These are phyloP conservation scores for Caenorhabditis japonica DNA, from an alignment of 2,888 invertebrate genomes.

Conservation along the genomic window DNA sequence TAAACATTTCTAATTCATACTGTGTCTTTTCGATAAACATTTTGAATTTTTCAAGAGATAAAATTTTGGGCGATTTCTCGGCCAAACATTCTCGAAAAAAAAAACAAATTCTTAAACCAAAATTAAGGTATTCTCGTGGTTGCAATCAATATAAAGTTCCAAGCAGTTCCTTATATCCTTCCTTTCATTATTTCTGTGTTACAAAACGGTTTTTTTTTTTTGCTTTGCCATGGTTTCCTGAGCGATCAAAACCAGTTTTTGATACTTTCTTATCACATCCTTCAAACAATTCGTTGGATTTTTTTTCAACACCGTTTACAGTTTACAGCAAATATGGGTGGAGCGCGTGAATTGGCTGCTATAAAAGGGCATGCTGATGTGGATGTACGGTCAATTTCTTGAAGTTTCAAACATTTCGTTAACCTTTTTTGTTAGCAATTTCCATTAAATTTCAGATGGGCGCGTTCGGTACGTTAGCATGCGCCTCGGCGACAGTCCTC, in stretches of 20 bases:
- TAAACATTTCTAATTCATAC: too few species aligned
- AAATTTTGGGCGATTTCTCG: too few species aligned
- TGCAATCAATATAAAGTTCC: constrained; percentile 3
- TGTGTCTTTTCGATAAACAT: too few species aligned
- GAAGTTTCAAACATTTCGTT: neutral
- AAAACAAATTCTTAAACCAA: neutral
- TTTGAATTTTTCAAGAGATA: too few species aligned
- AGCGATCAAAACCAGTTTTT: constrained; percentile 11
- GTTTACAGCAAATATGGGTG: constrained; percentile 30
- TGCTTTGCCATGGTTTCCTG: constrained; percentile 1
- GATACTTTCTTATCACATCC: constrained; percentile 13
- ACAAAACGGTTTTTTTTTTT: neutral
- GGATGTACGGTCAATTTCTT: constrained; percentile 2
- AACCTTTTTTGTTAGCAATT: neutral
- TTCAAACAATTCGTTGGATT: constrained; percentile 15
- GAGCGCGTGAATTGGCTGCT: constrained; percentile 7
- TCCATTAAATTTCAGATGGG: constrained; percentile 52
- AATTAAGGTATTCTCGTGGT: neutral
- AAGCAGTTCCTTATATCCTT: constrained; percentile 10
- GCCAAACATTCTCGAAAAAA: too few species aligned
- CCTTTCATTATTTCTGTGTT: neutral
- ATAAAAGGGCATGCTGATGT: constrained; percentile 19
- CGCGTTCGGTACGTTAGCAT: constrained; percentile 52
- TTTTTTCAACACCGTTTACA: constrained; percentile 7
- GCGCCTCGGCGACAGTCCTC: constrained; percentile 51